Evolutionary conservation across 2,797 vertebrate species (phyloP).

Genomic region (Buceros bicornis): DNA sequence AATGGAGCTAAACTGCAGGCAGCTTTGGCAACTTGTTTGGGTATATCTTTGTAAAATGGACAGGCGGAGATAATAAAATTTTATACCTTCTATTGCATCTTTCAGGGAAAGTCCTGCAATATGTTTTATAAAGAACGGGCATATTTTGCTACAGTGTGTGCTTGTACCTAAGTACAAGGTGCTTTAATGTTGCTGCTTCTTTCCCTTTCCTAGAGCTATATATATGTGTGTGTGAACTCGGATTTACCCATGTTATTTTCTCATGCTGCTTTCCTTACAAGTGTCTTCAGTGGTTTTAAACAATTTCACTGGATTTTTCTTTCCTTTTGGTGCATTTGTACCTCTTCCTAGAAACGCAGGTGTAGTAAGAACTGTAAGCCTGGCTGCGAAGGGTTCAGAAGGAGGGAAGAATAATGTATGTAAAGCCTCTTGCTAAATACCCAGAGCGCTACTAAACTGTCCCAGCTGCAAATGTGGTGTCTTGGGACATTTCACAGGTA

Average conservation of each 20-base stretch:
- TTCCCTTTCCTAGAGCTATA: background rate
- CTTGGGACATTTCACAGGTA: background rate
- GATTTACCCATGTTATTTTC: background rate
- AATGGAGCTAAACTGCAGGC: conserved; percentile 64
- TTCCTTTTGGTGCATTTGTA: background rate
- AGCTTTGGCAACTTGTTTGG: conserved; percentile 51
- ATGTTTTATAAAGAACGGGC: background rate
- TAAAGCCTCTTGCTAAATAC: background rate
- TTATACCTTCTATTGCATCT: conserved; percentile 12
- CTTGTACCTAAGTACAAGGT: background rate
- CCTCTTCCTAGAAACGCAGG: background rate
- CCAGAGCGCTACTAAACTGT: background rate
- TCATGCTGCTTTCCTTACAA: background rate
- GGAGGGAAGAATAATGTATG: background rate
- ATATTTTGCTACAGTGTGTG: background rate
- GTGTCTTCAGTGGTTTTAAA: background rate
- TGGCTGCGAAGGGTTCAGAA: background rate
- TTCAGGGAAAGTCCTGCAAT: conserved; percentile 9
- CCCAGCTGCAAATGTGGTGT: background rate
- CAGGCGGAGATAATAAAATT: conserved; percentile 64
- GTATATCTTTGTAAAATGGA: conserved; percentile 36
- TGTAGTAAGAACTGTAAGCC: background rate
- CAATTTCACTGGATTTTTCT: background rate
- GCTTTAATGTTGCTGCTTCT: background rate
- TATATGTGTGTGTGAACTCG: background rate